Evolutionary conservation across 2,888 invertebrate genomes (phyloP).

Genomic region (Philaethria dido): DNA sequence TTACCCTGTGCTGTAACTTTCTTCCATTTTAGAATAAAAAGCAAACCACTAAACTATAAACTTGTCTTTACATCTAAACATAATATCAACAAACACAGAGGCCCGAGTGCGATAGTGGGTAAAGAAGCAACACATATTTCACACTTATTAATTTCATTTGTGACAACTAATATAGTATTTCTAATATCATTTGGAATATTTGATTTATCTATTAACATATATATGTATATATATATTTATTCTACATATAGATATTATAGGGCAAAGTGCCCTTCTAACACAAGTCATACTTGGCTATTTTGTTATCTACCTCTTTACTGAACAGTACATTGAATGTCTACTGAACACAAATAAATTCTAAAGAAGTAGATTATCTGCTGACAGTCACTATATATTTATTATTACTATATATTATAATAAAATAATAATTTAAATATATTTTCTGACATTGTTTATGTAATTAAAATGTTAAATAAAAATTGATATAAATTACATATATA

Average conservation of each 20-base stretch:
- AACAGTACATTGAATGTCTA: constrained; percentile 8
- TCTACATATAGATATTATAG: background rate
- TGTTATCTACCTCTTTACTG: background rate
- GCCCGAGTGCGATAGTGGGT: background rate
- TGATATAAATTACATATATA: too few relatives aligned
- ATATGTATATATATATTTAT: constrained; percentile 1
- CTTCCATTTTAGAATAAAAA: constrained; percentile 27
- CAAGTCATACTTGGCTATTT: constrained; percentile 20
- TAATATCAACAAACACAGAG: constrained; percentile 8
- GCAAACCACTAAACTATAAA: constrained; percentile 28
- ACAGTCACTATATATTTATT: background rate
- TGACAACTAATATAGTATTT: constrained; percentile 16
- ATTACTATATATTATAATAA: background rate
- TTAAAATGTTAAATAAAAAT: too few relatives aligned
- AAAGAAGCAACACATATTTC: constrained; percentile 16
- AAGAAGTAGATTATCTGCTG: constrained; percentile 3
- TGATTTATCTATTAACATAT: constrained; percentile 20
- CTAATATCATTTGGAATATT: constrained; percentile 24
- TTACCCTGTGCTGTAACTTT: constrained; percentile 26
- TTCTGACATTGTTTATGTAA: too few relatives aligned
- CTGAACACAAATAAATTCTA: constrained; percentile 11
- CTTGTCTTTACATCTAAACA: constrained; percentile 7
- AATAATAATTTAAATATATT: too few relatives aligned
- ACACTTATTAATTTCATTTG: constrained; percentile 16
- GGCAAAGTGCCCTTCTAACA: constrained; percentile 1